Evolutionary conservation across 2,888 invertebrate genomes (phyloP), one percentile per base, ranked within the genome.

Genomic region (Machimus atricapillus): DNA sequence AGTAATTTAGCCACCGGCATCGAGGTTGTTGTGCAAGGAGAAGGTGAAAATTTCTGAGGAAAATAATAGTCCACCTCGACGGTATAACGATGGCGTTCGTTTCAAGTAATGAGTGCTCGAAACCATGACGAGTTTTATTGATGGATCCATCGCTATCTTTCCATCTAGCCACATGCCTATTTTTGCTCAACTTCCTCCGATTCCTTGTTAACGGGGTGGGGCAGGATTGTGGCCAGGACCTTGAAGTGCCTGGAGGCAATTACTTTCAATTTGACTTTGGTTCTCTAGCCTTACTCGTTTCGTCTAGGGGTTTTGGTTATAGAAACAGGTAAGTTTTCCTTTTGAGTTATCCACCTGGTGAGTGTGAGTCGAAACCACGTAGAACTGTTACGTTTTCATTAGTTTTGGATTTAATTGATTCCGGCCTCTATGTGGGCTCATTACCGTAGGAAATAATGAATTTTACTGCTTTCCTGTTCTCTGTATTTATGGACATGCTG

Each of bases 371-470:
- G 40, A 43, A 85, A 16, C 19, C 74, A 74, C 74, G 74, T 85
- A 40, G 46, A 27, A 52, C 14, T 85, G 85, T 74, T 43, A 85
- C 85, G 19, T 74, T 85, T 85, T 74, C 85, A 85, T 74, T 85
- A 85, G 74, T 85, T 85, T 85, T 19, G 31, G 27, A 43, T 58
- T 43, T 85, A 85, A 85, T 85, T 85, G 85, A 58, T 85, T 85
- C 85, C 85, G 85, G 43, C 37, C 74, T 73, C 27, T 16, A 74
- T 85, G 85, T 66, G 85, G 46, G 23, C 46, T 74, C 46, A 85
- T 85, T 85, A 85, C 31, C 43, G 74, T 74, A 58, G 74, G 74
- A 74, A 74, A 46, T 74, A 74, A 74, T 85, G 85, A 74, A 85
- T 85, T 85, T 85, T n/a, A 85, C 43, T 74, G 27, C 14, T 46